Evolutionary conservation across 2,113 vertebrate species (phyloP).

Genomic region (Lutjanus erythropterus): DNA sequence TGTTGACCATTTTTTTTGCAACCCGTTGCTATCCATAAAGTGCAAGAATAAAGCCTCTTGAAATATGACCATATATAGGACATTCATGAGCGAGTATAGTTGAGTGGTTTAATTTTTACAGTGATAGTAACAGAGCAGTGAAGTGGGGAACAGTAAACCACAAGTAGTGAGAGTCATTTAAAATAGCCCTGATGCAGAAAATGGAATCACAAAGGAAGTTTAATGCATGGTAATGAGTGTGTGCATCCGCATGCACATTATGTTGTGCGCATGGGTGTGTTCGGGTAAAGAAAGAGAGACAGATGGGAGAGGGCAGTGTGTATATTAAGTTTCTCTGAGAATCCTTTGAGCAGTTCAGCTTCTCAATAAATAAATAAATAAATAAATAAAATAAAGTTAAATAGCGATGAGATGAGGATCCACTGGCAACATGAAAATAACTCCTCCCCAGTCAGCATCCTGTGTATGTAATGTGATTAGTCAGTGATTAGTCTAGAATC

Average conservation of each 20-base stretch:
- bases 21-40: background rate
- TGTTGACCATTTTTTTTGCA: background rate
- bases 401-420: slow-evolving; percentile 36
- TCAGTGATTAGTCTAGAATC: slow-evolving; percentile 56
- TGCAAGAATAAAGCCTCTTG: background rate
- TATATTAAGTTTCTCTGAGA: slow-evolving; percentile 40
- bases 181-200: slow-evolving; percentile 40
- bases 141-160: slow-evolving; percentile 34
- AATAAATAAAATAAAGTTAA: slow-evolving; percentile 29
- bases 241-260: background rate
- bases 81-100: background rate
- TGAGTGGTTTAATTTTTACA: slow-evolving; percentile 14
- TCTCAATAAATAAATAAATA: slow-evolving; percentile 14
- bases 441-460: slow-evolving; percentile 26
- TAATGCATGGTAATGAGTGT: background rate
- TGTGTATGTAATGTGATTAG: slow-evolving; percentile 53
- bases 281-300: background rate
- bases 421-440: slow-evolving; percentile 49
- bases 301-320: slow-evolving; percentile 7
- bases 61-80: background rate
- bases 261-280: background rate
- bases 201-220: slow-evolving; percentile 32
- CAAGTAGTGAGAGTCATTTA: slow-evolving; percentile 19
- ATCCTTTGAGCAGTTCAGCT: slow-evolving; percentile 15
- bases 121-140: slow-evolving; percentile 9